A percentile compares a stretch with the other conserved stretches of the same genome.
These are phyloP conservation scores for Petroica traversi DNA, from an alignment of 2,113 vertebrate genomes.

Conservation along the genomic window DNA sequence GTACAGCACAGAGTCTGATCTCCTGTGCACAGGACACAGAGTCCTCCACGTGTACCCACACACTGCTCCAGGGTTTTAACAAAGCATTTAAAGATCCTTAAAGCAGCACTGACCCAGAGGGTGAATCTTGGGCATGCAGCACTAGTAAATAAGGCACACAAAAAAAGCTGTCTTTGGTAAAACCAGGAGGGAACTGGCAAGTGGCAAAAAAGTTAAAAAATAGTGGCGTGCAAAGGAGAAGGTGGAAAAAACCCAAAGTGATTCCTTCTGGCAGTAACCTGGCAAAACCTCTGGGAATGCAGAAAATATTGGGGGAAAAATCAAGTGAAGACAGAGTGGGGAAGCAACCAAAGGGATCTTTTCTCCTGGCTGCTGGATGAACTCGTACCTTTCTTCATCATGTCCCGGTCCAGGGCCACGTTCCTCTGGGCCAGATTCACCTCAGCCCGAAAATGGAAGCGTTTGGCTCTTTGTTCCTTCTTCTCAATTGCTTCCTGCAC, in stretches of 20 bases:
- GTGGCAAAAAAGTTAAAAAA: neutral
- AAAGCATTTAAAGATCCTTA: neutral
- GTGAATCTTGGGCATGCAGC: fast-evolving
- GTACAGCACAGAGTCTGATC: neutral
- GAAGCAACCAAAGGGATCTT: neutral
- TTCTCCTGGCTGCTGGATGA: neutral
- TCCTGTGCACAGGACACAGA: neutral
- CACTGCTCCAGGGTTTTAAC: neutral
- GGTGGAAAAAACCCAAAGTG: fast-evolving
- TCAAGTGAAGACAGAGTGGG: neutral
- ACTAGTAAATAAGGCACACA: neutral
- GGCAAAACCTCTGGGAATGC: neutral
- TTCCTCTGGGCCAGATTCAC: conserved; percentile 83
- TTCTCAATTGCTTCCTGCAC: conserved; percentile 93
- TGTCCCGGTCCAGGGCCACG: conserved; percentile 87
- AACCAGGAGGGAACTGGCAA: neutral
- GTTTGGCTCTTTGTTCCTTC: conserved; percentile 93
- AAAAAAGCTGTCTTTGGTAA: neutral
- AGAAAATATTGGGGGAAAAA: neutral
- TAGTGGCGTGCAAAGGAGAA: neutral
- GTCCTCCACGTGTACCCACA: neutral
- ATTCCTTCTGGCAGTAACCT: neutral
- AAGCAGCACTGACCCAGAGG: neutral
- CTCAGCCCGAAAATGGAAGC: conserved; percentile 91
- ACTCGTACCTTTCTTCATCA: conserved; percentile 88